phyloP scores from a whole-genome alignment of 2,797 vertebrate genomes.

The Sternarchorhynchus goeldii region DNA sequence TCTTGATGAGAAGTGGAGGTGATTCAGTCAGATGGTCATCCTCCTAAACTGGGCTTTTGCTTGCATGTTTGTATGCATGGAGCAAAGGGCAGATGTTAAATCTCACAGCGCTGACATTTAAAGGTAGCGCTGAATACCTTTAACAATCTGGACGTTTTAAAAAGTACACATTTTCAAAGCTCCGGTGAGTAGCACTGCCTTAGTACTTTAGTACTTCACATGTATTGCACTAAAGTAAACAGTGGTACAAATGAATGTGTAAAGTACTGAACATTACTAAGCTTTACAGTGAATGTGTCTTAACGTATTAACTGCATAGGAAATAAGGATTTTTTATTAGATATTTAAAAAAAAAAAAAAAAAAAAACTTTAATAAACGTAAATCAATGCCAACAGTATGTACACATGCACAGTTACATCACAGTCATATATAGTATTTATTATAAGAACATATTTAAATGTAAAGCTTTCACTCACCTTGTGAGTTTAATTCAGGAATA shows the following conservation, averaged over 20 bases:
- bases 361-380: background rate
- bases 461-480: slow-evolving; percentile 10
- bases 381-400: too few species aligned
- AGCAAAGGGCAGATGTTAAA: slow-evolving; percentile 58
- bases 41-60: slow-evolving; percentile 32
- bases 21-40: slow-evolving; percentile 41
- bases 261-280: background rate
- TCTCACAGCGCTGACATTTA: slow-evolving; percentile 32
- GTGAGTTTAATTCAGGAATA: background rate
- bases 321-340: background rate
- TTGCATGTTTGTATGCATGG: slow-evolving; percentile 61
- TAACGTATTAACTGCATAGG: background rate
- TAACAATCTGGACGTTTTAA: slow-evolving; percentile 38
- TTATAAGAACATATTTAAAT: background rate
- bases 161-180: slow-evolving; percentile 20
- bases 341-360: too few species aligned
- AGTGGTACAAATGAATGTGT: background rate
- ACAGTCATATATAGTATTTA: background rate
- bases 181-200: slow-evolving; percentile 30
- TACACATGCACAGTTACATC: background rate
- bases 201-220: background rate
- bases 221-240: background rate
- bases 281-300: background rate
- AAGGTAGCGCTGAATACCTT: slow-evolving; percentile 30
- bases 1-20: slow-evolving; percentile 56